Evolutionary conservation across 2,113 vertebrate genomes (phyloP).

Genomic region (Gadus macrocephalus): DNA sequence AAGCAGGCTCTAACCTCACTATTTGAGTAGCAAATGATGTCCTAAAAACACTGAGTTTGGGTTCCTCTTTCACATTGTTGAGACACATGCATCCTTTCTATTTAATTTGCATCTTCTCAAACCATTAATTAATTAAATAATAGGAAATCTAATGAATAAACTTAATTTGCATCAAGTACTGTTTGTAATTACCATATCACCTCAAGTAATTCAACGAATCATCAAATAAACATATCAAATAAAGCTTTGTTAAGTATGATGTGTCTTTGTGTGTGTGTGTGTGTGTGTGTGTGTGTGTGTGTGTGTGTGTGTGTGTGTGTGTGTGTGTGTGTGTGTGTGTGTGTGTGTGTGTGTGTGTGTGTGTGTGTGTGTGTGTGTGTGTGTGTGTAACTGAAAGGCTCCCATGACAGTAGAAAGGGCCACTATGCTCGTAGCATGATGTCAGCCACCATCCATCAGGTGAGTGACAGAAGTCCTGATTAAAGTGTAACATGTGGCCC

Average conservation of each 20-base stretch:
- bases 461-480: not conserved
- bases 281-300: not conserved
- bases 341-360: not conserved
- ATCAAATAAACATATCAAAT: too few relatives aligned
- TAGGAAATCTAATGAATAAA: too few relatives aligned
- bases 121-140: too few relatives aligned
- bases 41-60: too few relatives aligned
- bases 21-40: too few relatives aligned
- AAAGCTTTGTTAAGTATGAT: not conserved
- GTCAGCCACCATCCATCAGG: not conserved
- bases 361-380: not conserved
- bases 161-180: too few relatives aligned
- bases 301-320: not conserved
- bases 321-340: not conserved
- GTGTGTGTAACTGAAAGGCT: not conserved
- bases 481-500: not conserved
- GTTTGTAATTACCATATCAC: too few relatives aligned
- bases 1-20: too few relatives aligned
- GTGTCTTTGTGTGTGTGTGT: not conserved
- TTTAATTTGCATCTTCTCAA: too few relatives aligned
- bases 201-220: too few relatives aligned
- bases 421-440: not conserved
- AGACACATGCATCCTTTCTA: too few relatives aligned
- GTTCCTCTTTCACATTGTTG: too few relatives aligned
- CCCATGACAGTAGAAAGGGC: not conserved